phyloP scores from a whole-genome alignment of 2,113 vertebrate species.

The Myrmecophaga tridactyla region DNA sequence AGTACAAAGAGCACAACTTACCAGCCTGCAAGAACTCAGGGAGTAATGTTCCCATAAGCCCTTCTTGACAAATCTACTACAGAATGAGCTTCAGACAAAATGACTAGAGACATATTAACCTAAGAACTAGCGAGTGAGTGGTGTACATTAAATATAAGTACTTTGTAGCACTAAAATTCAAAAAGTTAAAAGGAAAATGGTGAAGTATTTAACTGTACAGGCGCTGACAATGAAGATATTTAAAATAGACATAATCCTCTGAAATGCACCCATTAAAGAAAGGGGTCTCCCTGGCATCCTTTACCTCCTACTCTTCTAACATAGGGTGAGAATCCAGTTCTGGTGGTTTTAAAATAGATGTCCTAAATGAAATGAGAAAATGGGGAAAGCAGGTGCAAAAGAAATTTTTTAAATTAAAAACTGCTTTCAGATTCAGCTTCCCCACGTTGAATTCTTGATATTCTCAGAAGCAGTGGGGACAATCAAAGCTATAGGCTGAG shows the following conservation, averaged over 20 bases:
- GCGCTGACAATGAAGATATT: neutral
- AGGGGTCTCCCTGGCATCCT: too few relatives aligned
- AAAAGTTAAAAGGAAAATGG: neutral
- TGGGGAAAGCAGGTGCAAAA: too few relatives aligned
- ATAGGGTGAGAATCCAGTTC: too few relatives aligned
- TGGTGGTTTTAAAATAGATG: too few relatives aligned
- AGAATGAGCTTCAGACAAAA: neutral
- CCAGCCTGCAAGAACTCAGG: neutral
- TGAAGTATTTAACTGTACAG: neutral
- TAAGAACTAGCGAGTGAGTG: neutral
- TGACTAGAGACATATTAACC: too few relatives aligned
- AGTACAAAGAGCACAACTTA: neutral
- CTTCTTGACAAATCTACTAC: neutral
- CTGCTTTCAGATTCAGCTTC: too few relatives aligned
- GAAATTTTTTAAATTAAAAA: neutral
- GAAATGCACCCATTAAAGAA: too few relatives aligned
- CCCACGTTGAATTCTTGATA: too few relatives aligned
- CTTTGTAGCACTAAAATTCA: neutral
- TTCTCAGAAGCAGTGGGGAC: too few relatives aligned
- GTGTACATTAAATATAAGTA: neutral
- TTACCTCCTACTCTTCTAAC: too few relatives aligned
- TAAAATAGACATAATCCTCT: neutral
- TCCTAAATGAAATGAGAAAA: neutral
- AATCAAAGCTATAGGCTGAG: too few relatives aligned
- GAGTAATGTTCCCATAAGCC: neutral